Conservation (phyloP, 2,888 invertebrate genomes). For the Ophion costatus region DNA sequence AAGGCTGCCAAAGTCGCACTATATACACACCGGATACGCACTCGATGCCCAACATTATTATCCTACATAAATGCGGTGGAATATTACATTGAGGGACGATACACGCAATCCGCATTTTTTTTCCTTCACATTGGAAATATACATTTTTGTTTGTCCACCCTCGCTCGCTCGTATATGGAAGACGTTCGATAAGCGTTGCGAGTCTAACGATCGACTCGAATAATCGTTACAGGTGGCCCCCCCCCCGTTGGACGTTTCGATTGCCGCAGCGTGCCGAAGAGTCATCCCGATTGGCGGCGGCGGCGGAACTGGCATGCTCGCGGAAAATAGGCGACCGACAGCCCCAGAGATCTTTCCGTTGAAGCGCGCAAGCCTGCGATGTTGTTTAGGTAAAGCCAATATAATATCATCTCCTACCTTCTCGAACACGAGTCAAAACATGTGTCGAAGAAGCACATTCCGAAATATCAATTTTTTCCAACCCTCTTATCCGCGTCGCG, state of each 20-base stretch:
- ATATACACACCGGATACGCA: too few species aligned
- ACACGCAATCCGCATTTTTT: too few species aligned
- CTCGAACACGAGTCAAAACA: not conserved
- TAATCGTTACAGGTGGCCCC: conserved; percentile 77
- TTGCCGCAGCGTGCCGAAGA: conserved; percentile 76
- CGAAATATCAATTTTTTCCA: too few species aligned
- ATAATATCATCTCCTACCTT: not conserved
- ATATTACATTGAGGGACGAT: too few species aligned
- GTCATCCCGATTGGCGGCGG: conserved; percentile 69
- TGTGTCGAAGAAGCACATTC: not conserved
- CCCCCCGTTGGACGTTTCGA: conserved; percentile 78
- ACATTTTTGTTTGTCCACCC: too few species aligned
- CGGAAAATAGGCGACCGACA: conserved; percentile 77
- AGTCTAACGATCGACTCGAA: not conserved
- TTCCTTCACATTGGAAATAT: too few species aligned
- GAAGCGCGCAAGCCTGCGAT: conserved; percentile 80
- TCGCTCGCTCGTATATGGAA: not conserved
- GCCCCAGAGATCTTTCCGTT: conserved; percentile 78
- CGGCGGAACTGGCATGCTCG: conserved; percentile 78
- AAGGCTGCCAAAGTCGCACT: too few species aligned
- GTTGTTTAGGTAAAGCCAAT: conserved; percentile 80
- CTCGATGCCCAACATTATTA: too few species aligned
- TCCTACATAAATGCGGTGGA: too few species aligned
- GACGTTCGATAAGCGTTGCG: not conserved
- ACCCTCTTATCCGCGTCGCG: too few species aligned